phyloP scores from a whole-genome alignment of 2,888 invertebrate species.

The Trichacis sp. region DNA sequence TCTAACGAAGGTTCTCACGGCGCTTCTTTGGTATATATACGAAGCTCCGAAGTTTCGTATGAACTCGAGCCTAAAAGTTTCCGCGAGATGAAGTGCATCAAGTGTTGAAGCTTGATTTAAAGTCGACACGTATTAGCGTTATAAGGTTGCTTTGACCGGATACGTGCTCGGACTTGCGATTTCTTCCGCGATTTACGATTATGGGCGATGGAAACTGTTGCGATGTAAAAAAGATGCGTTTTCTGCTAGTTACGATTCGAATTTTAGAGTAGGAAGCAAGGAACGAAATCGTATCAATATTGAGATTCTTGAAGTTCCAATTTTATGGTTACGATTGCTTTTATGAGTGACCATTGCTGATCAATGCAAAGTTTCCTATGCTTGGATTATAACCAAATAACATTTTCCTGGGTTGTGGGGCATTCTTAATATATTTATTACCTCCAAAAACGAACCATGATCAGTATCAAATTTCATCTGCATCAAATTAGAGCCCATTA shows the following conservation, averaged over 20 bases:
- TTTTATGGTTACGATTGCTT: too few species aligned
- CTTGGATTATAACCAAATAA: too few species aligned
- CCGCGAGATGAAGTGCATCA: conserved; percentile 40
- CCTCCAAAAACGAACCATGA: too few species aligned
- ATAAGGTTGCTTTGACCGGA: conserved; percentile 36
- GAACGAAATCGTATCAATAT: too few species aligned
- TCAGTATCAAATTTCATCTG: too few species aligned
- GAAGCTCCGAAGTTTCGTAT: conserved; percentile 39
- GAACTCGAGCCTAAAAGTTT: conserved; percentile 41
- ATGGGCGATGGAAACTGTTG: conserved; percentile 1
- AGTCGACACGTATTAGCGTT: conserved; percentile 41
- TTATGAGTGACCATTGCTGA: too few species aligned
- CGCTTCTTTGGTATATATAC: background rate
- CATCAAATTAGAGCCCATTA: too few species aligned
- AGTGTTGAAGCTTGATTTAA: conserved; percentile 38
- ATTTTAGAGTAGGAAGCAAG: background rate
- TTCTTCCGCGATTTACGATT: conserved; percentile 20
- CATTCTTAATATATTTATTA: too few species aligned
- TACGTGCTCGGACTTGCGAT: conserved; percentile 37
- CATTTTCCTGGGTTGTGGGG: too few species aligned
- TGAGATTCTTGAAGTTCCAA: too few species aligned
- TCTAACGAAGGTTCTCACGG: background rate
- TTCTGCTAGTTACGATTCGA: background rate
- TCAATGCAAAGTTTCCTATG: too few species aligned
- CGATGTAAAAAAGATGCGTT: background rate